These are phyloP conservation scores for Masticophis lateralis DNA, from an alignment of 2,797 vertebrate genomes.

Conservation along the genomic window DNA sequence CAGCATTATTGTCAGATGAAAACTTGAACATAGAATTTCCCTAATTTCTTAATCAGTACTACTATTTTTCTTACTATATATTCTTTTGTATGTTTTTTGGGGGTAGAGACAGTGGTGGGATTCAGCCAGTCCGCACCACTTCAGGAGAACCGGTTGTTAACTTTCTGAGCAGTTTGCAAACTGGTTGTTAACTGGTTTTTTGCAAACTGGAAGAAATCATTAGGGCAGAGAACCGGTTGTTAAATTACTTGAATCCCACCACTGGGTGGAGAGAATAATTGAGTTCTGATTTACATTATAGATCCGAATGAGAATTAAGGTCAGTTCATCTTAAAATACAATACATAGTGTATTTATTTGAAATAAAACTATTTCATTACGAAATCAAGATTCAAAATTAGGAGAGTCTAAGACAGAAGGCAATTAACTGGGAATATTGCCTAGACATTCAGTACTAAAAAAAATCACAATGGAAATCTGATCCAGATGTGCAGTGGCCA, in stretches of 20 bases:
- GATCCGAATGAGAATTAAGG: neutral
- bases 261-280: neutral
- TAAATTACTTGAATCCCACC: too few relatives aligned
- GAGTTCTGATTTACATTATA: neutral
- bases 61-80: neutral
- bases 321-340: neutral
- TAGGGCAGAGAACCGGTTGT: too few relatives aligned
- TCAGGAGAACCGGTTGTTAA: too few relatives aligned
- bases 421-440: neutral
- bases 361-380: neutral
- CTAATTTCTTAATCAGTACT: neutral
- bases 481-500: conserved; percentile 12
- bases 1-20: neutral
- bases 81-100: neutral
- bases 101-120: too few relatives aligned
- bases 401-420: neutral
- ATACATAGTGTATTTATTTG: neutral
- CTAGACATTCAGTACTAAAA: neutral
- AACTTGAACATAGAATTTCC: neutral
- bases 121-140: too few relatives aligned
- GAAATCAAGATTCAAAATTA: neutral
- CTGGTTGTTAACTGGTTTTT: too few relatives aligned
- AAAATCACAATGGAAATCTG: neutral
- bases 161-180: too few relatives aligned
- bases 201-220: too few relatives aligned